phyloP scores from a whole-genome alignment of 1,140 invertebrate genomes.

The Lerema accius region DNA sequence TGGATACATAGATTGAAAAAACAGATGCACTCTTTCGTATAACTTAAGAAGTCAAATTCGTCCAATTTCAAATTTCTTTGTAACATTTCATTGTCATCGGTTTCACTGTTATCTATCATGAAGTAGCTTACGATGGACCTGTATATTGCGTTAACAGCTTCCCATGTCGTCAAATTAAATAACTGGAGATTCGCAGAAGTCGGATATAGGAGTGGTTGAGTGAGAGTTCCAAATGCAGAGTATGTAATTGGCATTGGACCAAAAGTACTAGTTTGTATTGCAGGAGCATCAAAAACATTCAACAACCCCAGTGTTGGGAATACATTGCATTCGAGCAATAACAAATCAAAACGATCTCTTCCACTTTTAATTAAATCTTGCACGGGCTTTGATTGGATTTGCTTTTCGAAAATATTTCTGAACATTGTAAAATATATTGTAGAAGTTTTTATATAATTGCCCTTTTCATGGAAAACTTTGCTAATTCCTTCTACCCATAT shows the following conservation, averaged over 20 bases:
- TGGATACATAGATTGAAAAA: neutral
- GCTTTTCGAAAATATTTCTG: neutral
- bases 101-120: neutral
- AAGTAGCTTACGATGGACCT: neutral
- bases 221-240: neutral
- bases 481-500: neutral
- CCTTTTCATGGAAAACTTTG: neutral
- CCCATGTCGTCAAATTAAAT: slow-evolving; percentile 4
- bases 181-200: neutral
- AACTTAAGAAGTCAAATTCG: slow-evolving; percentile 1
- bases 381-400: slow-evolving; percentile 1
- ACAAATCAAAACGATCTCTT: slow-evolving; percentile 7
- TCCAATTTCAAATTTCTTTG: neutral
- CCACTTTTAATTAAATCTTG: slow-evolving; percentile 1
- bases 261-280: slow-evolving; percentile 17
- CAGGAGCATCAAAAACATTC: slow-evolving; percentile 11
- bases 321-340: slow-evolving; percentile 3
- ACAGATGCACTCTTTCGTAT: slow-evolving; percentile 6
- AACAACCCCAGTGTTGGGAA: neutral
- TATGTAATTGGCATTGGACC: neutral
- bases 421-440: slow-evolving; percentile 10
- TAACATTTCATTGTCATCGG: slow-evolving; percentile 13
- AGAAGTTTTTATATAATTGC: neutral
- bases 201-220: slow-evolving; percentile 13
- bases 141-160: neutral